Evolutionary conservation across 2,797 vertebrate species (phyloP), one percentile per base, ranked within the genome.

Genomic region (Anomalospiza imberbis): DNA sequence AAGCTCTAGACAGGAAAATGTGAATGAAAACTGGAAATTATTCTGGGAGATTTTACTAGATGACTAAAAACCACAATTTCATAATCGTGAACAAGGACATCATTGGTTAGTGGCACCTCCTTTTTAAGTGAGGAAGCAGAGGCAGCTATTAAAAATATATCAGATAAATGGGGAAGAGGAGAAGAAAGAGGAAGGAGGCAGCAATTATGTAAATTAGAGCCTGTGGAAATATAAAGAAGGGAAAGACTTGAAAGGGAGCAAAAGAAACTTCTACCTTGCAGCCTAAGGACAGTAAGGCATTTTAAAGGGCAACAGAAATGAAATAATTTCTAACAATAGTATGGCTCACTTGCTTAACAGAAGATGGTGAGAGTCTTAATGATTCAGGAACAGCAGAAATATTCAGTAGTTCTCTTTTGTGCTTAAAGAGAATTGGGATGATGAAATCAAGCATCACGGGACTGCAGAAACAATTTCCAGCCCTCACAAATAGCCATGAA

Each of bases 111-210:
- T 1, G 0, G 57, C 66, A 72, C 42, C 44, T 88, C 51, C 44
- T 83, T 61, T 45, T 55, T 72, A 63, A 92, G 26, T 34, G 36
- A 85, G 70, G 79, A 95, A 91, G 87, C 51, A 68, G 85, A 84
- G 60, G 54, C 38, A 89, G 34, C 66, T 80, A 77, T 89, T 85
- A 85, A 77, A 94, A 84, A 63, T 61, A 42, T 73, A 79, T 80
- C 86, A 77, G 65, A 85, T 80, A 86, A 88, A 78, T 12, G 25
- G 18, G 44, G 44, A 93, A 91, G 72, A 65, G 38, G 31, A 65
- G 51, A 65, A 76, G 47, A 77, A 81, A 94, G 85, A 77, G n/a
- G 48, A 94, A 95, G 34, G n/a, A 93, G 45, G 24, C 53, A 81
- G 31, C 42, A 81, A 40, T 86, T 89, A 67, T 29, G 24, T 70